Conservation (phyloP, 1,140 invertebrate genomes). For the Caenorhabditis latens region DNA sequence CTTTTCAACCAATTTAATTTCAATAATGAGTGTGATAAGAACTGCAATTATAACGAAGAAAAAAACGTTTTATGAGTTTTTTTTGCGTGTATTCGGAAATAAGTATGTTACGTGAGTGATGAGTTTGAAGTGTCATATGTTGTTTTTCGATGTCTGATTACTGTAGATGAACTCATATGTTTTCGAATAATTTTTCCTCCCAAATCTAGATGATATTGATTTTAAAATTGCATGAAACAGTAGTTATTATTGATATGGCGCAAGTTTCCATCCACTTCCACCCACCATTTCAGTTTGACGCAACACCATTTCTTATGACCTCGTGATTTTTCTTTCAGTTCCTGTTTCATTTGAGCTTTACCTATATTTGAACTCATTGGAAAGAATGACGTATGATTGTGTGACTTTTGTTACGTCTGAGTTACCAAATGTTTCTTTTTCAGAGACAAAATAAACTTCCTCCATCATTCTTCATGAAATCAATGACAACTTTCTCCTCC, state of each 20-base stretch:
- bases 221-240: no score
- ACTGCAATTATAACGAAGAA: slow-evolving; percentile 3
- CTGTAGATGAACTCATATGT: no score
- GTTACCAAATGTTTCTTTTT: neutral
- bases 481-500: no score
- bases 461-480: no score
- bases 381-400: neutral
- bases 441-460: no score
- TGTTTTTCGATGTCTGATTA: no score
- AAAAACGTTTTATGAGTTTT: slow-evolving; percentile 45
- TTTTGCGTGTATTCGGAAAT: neutral
- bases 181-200: no score
- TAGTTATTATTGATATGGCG: neutral
- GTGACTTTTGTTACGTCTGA: neutral
- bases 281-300: neutral
- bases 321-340: neutral
- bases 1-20: slow-evolving; percentile 28
- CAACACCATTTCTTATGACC: neutral
- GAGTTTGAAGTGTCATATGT: no score
- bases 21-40: slow-evolving; percentile 40
- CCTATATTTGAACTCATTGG: neutral
- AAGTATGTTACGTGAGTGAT: no score
- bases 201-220: no score
- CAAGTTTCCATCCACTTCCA: neutral
- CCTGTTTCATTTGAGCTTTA: neutral